Conservation (phyloP, 2,888 invertebrate genomes). For the Parnassius mnemosyne region DNA sequence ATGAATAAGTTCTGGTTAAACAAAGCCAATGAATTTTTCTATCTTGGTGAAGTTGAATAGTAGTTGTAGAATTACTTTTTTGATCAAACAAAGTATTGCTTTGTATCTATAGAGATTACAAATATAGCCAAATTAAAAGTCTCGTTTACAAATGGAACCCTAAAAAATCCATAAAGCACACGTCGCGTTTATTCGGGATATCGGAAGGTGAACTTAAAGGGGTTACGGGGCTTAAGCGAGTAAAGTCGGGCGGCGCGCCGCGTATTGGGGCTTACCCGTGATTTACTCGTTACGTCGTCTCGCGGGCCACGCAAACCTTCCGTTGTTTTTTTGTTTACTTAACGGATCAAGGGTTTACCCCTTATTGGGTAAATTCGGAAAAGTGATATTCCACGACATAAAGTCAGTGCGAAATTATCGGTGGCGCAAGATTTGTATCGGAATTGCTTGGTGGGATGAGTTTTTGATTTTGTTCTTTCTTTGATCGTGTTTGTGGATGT, state of each 20-base stretch:
- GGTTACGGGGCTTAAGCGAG: conserved; percentile 62
- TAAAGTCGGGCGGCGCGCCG: conserved; percentile 52
- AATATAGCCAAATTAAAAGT: background rate
- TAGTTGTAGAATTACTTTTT: too few relatives aligned
- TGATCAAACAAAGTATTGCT: too few relatives aligned
- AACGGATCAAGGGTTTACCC: conserved; percentile 77
- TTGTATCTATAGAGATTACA: background rate
- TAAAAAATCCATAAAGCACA: conserved; percentile 40
- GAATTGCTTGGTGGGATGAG: conserved; percentile 3
- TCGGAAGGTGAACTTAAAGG: conserved; percentile 69
- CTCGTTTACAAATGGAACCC: conserved; percentile 12
- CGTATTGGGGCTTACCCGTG: conserved; percentile 73
- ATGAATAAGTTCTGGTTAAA: too few relatives aligned
- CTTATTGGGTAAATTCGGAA: conserved; percentile 76
- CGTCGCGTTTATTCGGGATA: conserved; percentile 57
- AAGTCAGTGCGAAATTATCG: conserved; percentile 66
- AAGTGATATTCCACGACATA: conserved; percentile 73
- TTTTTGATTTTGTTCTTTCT: background rate
- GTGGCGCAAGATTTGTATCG: conserved; percentile 57
- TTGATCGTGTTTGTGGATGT: background rate
- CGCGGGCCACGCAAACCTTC: conserved; percentile 52
- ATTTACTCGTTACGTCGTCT: conserved; percentile 72
- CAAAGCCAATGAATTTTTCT: too few relatives aligned
- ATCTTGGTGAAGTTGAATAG: too few relatives aligned
- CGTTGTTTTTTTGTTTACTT: conserved; percentile 72